Conservation (phyloP, 2,888 invertebrate species). For the Synanthedon tipuliformis region DNA sequence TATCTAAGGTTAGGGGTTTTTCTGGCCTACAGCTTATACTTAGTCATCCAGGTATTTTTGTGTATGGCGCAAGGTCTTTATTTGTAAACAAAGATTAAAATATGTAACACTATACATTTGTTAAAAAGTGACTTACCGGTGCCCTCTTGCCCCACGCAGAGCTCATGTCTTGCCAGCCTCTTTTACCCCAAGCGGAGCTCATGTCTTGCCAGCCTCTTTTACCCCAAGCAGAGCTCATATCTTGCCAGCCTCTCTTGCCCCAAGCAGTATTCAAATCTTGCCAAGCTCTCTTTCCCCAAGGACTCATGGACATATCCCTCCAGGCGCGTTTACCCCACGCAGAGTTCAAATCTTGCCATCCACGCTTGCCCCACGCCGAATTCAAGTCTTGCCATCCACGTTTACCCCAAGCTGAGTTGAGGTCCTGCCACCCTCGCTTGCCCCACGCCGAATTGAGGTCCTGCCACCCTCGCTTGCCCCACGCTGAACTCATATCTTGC, state of each 20-base stretch:
- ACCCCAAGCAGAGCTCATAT: conserved; percentile 52
- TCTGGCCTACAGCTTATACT: too few relatives aligned
- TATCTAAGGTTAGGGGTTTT: too few relatives aligned
- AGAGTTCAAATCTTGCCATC: conserved; percentile 66
- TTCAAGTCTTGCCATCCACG: conserved; percentile 68
- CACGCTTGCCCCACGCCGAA: conserved; percentile 70
- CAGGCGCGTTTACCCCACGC: conserved; percentile 73
- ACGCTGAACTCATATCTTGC: conserved; percentile 67
- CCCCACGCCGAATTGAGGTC: conserved; percentile 65
- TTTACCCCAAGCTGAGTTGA: conserved; percentile 70
- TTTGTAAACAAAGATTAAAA: too few relatives aligned
- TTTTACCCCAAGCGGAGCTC: conserved; percentile 56
- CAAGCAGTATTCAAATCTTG: conserved; percentile 56
- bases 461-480: conserved; percentile 70
- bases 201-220: conserved; percentile 66
- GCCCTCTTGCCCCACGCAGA: conserved; percentile 71
- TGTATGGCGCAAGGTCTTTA: too few relatives aligned
- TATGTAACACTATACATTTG: too few relatives aligned
- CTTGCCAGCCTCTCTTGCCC: conserved; percentile 70
- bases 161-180: conserved; percentile 72
- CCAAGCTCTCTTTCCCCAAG: conserved; percentile 73
- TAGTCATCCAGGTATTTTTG: too few relatives aligned
- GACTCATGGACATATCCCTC: conserved; percentile 65
- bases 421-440: conserved; percentile 72
- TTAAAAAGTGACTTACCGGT: conserved; percentile 38